phyloP scores from a whole-genome alignment of 1,140 invertebrate species.

The Pseudomyrmex flavicornis region DNA sequence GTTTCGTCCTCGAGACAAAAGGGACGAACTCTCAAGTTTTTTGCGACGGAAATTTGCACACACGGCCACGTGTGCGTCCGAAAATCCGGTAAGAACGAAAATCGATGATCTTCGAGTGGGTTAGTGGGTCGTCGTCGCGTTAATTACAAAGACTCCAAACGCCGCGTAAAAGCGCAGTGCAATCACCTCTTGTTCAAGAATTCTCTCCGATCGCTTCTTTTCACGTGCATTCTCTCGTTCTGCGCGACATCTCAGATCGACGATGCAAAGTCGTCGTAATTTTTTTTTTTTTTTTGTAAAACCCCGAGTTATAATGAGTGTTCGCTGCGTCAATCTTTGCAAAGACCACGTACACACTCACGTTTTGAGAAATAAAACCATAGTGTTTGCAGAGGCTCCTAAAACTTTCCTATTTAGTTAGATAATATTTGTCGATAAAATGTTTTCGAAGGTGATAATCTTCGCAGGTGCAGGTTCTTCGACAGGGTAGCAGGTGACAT shows the following conservation, averaged over 20 bases:
- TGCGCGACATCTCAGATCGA: conserved; percentile 2
- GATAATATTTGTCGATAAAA: neutral
- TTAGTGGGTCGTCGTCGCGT: conserved; percentile 80
- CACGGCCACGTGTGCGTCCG: conserved; percentile 16
- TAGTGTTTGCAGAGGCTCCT: neutral
- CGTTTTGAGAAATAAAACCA: neutral
- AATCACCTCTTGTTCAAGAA: conserved; percentile 55
- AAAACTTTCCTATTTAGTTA: neutral
- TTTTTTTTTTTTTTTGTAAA: too few species aligned
- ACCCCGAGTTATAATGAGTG: too few species aligned
- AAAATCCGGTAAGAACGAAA: conserved; percentile 71
- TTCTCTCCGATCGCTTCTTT: conserved; percentile 66
- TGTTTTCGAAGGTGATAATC: neutral
- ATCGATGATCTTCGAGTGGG: conserved; percentile 77
- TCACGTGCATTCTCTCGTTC: conserved; percentile 18
- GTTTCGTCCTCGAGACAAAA: neutral
- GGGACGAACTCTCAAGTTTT: neutral
- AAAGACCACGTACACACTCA: neutral
- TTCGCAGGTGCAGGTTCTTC: too few species aligned
- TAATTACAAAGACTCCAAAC: conserved; percentile 81
- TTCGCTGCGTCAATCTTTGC: neutral
- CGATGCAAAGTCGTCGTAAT: too few species aligned
- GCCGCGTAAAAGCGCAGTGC: conserved; percentile 37
- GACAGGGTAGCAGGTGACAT: neutral
- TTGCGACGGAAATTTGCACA: neutral